Percentiles rank a stretch among this genome's conserved stretches.
Evolutionary conservation across 2,888 invertebrate species (phyloP).

Genomic region (Disparrhopalites patrizii): DNA sequence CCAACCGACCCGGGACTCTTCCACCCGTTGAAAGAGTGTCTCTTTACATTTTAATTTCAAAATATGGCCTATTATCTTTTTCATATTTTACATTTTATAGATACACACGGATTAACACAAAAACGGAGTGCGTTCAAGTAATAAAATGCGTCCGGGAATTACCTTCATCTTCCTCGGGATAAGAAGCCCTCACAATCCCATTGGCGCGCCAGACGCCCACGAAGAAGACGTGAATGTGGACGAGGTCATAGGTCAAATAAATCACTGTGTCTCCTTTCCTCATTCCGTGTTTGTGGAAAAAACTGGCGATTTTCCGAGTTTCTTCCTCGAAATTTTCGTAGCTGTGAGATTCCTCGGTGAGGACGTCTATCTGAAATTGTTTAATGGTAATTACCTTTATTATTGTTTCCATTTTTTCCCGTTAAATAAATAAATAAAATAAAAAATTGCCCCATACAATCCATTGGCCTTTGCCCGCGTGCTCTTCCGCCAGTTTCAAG

Average conservation of each 20-base stretch:
- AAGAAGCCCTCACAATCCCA: conserved; percentile 38
- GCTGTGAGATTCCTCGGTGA: conserved; percentile 58
- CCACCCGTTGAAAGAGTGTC: conserved; percentile 33
- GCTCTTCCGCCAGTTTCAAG: conserved; percentile 26
- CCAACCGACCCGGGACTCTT: conserved; percentile 43
- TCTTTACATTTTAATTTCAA: too few relatives aligned
- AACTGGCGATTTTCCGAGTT: conserved; percentile 37
- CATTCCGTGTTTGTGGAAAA: conserved; percentile 41
- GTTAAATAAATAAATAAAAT: background rate
- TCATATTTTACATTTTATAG: too few relatives aligned
- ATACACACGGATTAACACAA: background rate
- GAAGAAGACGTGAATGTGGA: conserved; percentile 36
- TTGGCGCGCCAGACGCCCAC: conserved; percentile 45
- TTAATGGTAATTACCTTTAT: background rate
- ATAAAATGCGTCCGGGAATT: background rate
- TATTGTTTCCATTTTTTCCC: background rate
- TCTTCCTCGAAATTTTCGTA: conserved; percentile 54
- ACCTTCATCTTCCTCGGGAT: conserved; percentile 46
- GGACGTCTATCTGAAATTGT: conserved; percentile 59
- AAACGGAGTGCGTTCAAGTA: background rate
- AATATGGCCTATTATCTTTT: too few relatives aligned
- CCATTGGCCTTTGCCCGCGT: conserved; percentile 29
- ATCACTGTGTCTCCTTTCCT: conserved; percentile 41
- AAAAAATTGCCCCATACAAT: conserved; percentile 29
- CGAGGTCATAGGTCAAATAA: conserved; percentile 43